Percentiles rank a stretch among this genome's conserved stretches.
These are phyloP conservation scores for Cuniculus paca DNA, from an alignment of 2,797 vertebrate species.

Conservation along the genomic window DNA sequence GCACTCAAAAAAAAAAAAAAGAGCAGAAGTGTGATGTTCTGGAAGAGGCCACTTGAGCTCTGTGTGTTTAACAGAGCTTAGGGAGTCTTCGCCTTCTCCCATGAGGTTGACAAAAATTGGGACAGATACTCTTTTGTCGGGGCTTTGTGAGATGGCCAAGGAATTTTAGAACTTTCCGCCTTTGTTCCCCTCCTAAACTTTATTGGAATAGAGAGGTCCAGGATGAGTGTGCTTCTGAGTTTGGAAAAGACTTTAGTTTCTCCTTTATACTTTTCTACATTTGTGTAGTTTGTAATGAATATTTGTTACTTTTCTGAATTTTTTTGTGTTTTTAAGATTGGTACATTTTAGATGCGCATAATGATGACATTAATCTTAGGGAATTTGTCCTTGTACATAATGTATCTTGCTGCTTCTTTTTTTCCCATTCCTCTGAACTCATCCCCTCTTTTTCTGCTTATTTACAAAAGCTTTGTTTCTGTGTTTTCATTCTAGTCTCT, in stretches of 20 bases:
- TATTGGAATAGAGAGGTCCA: neutral
- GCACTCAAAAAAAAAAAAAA: neutral
- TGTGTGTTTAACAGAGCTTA: neutral
- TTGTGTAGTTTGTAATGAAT: slow-evolving; percentile 36
- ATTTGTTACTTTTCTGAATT: slow-evolving; percentile 35
- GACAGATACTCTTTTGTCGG: neutral
- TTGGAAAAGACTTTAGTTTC: neutral
- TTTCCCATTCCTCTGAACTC: neutral
- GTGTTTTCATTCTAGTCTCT: neutral
- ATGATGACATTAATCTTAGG: neutral
- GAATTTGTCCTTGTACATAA: neutral
- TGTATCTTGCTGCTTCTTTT: neutral
- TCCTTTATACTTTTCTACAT: slow-evolving; percentile 28
- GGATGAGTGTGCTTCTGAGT: neutral
- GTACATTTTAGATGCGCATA: neutral
- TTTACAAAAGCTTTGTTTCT: neutral
- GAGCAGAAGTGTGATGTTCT: neutral
- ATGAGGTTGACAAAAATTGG: neutral
- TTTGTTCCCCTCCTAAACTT: neutral
- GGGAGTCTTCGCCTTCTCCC: neutral
- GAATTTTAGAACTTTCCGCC: neutral
- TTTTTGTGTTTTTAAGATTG: neutral
- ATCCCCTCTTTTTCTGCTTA: neutral
- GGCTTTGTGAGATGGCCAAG: neutral
- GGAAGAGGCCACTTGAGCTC: neutral